phyloP scores from a whole-genome alignment of 2,888 invertebrate genomes.

The Platypus cylindrus region DNA sequence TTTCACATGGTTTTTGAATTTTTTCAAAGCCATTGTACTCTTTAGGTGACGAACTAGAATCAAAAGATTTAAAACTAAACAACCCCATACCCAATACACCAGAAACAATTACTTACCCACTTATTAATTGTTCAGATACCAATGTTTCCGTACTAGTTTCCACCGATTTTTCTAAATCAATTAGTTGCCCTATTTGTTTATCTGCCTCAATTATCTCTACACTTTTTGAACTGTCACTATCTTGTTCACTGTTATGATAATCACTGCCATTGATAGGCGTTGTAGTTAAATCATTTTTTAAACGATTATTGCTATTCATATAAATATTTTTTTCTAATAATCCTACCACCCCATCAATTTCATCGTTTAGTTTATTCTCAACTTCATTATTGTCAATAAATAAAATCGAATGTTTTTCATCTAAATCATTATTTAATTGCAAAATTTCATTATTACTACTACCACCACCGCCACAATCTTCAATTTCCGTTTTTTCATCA shows the following conservation, averaged over 20 bases:
- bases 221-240: slow-evolving; percentile 5
- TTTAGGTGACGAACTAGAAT: slow-evolving; percentile 27
- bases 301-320: slow-evolving; percentile 7
- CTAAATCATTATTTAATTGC: background rate
- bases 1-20: slow-evolving; percentile 19
- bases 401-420: background rate
- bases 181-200: slow-evolving; percentile 25
- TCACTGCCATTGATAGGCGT: background rate
- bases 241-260: slow-evolving; percentile 12
- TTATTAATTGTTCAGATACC: slow-evolving; percentile 30
- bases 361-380: slow-evolving; percentile 5
- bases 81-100: background rate
- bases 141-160: slow-evolving; percentile 44
- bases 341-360: slow-evolving; percentile 7
- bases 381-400: background rate
- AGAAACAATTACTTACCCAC: slow-evolving; percentile 19
- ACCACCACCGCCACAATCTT: background rate
- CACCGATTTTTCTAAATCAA: slow-evolving; percentile 27
- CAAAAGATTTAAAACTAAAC: too few species aligned
- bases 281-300: too few species aligned
- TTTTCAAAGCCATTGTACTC: slow-evolving; percentile 32
- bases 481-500: slow-evolving; percentile 8
- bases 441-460: background rate
- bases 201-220: slow-evolving; percentile 9
- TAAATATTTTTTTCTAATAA: slow-evolving; percentile 11